Evolutionary conservation across 2,113 vertebrate genomes (phyloP).

Genomic region (Urocolius indicus): DNA sequence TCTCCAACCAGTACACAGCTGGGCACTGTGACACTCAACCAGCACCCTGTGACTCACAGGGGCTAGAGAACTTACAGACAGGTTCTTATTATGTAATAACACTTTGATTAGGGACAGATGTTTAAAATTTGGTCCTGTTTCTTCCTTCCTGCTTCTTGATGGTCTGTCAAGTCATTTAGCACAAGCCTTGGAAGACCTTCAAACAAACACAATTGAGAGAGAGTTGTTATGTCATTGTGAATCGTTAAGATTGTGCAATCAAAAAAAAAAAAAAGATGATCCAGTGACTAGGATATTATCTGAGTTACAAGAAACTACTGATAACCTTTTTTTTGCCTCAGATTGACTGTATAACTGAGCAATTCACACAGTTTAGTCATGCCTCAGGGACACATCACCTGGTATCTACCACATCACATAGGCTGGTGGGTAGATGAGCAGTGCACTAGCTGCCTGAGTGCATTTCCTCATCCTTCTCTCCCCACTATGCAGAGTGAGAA

Average conservation of each 20-base stretch:
- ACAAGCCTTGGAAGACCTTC: neutral
- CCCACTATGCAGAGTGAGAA: neutral
- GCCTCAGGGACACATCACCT: neutral
- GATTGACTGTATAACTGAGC: neutral
- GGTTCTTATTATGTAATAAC: neutral
- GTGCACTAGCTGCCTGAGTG: neutral
- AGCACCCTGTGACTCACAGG: neutral
- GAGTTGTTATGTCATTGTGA: neutral
- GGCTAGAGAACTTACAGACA: neutral
- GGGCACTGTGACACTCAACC: neutral
- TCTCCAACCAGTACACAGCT: neutral
- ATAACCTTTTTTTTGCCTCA: neutral
- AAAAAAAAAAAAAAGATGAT: neutral
- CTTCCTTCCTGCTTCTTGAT: neutral
- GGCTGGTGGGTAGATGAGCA: neutral
- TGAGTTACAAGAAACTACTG: neutral
- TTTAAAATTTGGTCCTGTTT: neutral
- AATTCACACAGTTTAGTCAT: neutral
- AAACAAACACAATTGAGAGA: neutral
- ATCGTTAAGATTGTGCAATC: neutral
- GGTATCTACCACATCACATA: neutral
- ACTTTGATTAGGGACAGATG: neutral
- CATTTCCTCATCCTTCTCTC: neutral
- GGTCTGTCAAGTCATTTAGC: neutral
- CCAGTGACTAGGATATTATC: neutral